These are phyloP conservation scores for Schizopygopsis pylzovi DNA, from an alignment of 2,797 vertebrate genomes.

Conservation along the genomic window DNA sequence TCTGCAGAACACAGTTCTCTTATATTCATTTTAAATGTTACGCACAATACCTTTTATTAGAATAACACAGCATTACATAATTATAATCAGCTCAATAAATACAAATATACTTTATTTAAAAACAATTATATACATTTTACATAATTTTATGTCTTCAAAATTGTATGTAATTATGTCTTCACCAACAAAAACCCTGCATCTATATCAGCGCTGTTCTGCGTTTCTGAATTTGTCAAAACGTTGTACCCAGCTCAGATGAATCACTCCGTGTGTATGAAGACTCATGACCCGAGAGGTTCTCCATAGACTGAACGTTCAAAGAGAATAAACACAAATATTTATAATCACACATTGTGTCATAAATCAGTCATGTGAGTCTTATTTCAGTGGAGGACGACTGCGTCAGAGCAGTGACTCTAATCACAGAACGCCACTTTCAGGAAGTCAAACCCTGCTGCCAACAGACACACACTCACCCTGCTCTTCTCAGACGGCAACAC, in stretches of 20 bases:
- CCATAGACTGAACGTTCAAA: constrained; percentile 83
- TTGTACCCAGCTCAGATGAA: constrained; percentile 74
- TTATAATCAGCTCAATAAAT: too few species aligned
- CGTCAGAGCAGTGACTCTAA: neutral
- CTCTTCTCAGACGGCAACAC: constrained; percentile 90
- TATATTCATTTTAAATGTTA: too few species aligned
- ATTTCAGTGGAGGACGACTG: neutral
- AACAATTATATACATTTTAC: too few species aligned
- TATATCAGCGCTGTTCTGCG: neutral
- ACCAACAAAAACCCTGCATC: neutral
- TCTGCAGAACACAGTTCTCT: too few species aligned
- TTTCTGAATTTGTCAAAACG: neutral
- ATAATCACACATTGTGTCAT: neutral
- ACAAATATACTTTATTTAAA: too few species aligned
- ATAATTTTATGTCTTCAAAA: too few species aligned
- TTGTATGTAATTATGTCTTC: too few species aligned
- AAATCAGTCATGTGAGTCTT: neutral
- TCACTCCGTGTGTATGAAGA: constrained; percentile 71
- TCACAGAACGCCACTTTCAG: constrained; percentile 38
- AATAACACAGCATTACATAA: too few species aligned
- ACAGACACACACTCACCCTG: constrained; percentile 81
- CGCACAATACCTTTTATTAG: too few species aligned
- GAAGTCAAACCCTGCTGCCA: constrained; percentile 45
- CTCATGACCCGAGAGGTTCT: constrained; percentile 84
- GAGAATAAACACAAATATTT: neutral